These are phyloP conservation scores for Gymnocheta viridis DNA, from an alignment of 2,888 invertebrate species.

Conservation along the genomic window DNA sequence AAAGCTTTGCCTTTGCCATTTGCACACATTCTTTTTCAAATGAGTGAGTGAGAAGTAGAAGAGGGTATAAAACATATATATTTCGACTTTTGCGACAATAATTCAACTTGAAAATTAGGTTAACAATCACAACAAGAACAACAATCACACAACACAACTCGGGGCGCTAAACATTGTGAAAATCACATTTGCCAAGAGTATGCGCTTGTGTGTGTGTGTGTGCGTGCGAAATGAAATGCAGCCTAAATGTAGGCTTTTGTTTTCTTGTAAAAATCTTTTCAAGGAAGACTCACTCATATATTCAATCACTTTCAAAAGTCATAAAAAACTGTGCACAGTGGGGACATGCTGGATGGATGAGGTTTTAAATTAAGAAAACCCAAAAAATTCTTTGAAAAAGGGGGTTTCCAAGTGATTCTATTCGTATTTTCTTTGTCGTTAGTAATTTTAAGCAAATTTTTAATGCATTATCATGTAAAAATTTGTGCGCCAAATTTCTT, in stretches of 20 bases:
- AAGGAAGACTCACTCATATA: not conserved
- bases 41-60: not conserved
- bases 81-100: conserved; percentile 63
- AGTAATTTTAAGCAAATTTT: too few species aligned
- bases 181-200: conserved; percentile 19
- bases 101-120: conserved; percentile 70
- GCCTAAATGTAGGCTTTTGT: conserved; percentile 42
- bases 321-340: not conserved
- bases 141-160: conserved; percentile 51
- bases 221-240: conserved; percentile 3
- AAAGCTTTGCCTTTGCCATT: conserved; percentile 4
- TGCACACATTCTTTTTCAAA: conserved; percentile 1
- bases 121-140: conserved; percentile 66
- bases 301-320: not conserved
- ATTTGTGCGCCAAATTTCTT: too few species aligned
- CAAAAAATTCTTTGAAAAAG: too few species aligned
- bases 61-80: conserved; percentile 25
- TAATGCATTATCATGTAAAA: too few species aligned
- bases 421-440: too few species aligned
- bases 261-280: conserved; percentile 3
- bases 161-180: conserved; percentile 48
- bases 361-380: too few species aligned
- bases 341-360: not conserved
- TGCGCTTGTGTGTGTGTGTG: not conserved
- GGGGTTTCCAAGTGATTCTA: too few species aligned